Evolutionary conservation across 2,113 vertebrate genomes (phyloP), one percentile per base, ranked within the genome.

Genomic region (Engystomops pustulosus): DNA sequence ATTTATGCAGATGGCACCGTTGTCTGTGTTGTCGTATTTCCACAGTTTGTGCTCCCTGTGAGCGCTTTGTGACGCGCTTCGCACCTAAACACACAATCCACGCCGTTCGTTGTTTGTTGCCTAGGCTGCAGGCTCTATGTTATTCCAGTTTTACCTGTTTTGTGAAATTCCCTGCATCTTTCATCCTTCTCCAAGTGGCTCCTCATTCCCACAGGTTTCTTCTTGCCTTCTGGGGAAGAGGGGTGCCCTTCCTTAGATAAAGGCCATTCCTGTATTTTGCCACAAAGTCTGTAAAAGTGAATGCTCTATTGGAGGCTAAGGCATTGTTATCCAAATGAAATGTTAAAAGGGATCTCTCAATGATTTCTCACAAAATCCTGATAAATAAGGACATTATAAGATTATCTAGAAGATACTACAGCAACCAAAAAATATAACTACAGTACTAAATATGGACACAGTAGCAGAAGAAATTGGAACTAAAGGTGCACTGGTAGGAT

Each of bases 21-120:
- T 12, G 72, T 34, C 72, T 76, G 72, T 76, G 72, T 76, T 76
- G 72, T 51, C 30, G 47, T 76, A 1, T 75, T 75, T 32, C 71
- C 51, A 69, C 71, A 74, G 71, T 75, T 75, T 49, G 44, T 51
- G 14, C 44, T 75, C 45, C n/a, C n/a, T 44, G 20, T 71, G 36
- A 38, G 68, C 70, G 41, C 38, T 27, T n/a, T 9, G 44, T 74
- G 71, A 75, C 45, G 71, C 27, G 15, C 27, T 47, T 32, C 44
- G 30, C 20, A 6, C 71, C 45, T 51, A 53, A 18, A 53, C 72
- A 32, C 47, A 34, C 72, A 53, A 76, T 76, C 27, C 53, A 7
- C 44, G 47, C 25, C 6, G 44, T 3, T 6, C 10, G n/a, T 25
- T 44, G 14, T 20, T 47, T 17, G 71, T 18, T 51, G 71, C 14